phyloP scores from a whole-genome alignment of 2,797 vertebrate genomes.

The Champsocephalus esox region DNA sequence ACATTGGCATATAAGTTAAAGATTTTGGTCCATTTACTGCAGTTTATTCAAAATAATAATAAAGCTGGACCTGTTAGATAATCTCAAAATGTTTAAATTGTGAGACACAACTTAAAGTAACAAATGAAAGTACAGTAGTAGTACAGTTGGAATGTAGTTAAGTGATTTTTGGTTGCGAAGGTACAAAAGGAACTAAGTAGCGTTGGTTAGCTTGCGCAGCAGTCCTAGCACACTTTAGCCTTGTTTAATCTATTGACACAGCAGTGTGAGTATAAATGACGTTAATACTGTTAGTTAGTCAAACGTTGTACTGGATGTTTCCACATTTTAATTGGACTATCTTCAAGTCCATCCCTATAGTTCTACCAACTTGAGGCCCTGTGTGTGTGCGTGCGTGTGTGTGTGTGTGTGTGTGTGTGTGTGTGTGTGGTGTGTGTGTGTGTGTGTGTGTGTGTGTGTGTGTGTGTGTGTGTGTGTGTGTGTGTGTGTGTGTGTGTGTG shows the following conservation, averaged over 20 bases:
- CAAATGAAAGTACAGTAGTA: slow-evolving; percentile 21
- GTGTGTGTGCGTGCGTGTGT: not conserved
- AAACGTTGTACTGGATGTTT: slow-evolving; percentile 10
- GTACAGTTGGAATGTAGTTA: slow-evolving; percentile 72
- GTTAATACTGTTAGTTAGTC: slow-evolving; percentile 39
- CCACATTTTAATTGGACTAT: slow-evolving; percentile 11
- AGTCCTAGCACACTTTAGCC: slow-evolving; percentile 19
- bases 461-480: too few relatives aligned
- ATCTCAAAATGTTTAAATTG: slow-evolving; percentile 46
- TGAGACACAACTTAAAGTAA: slow-evolving; percentile 35
- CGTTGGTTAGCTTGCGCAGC: slow-evolving; percentile 33
- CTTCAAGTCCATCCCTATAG: not conserved
- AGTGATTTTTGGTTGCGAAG: slow-evolving; percentile 62
- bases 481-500: slow-evolving; percentile 7
- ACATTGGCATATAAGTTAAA: slow-evolving; percentile 17
- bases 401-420: slow-evolving; percentile 13
- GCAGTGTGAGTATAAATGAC: slow-evolving; percentile 35
- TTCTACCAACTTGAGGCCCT: slow-evolving; percentile 34
- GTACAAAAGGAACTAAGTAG: slow-evolving; percentile 55
- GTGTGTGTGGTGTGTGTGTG: slow-evolving; percentile 3
- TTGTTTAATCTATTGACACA: slow-evolving; percentile 33
- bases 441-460: not conserved
- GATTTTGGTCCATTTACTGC: slow-evolving; percentile 62
- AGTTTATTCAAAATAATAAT: not conserved
- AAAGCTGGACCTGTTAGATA: slow-evolving; percentile 31